Evolutionary conservation across 2,113 vertebrate species (phyloP), one percentile per base, ranked within the genome.

Genomic region (Boleophthalmus pectinirostris): DNA sequence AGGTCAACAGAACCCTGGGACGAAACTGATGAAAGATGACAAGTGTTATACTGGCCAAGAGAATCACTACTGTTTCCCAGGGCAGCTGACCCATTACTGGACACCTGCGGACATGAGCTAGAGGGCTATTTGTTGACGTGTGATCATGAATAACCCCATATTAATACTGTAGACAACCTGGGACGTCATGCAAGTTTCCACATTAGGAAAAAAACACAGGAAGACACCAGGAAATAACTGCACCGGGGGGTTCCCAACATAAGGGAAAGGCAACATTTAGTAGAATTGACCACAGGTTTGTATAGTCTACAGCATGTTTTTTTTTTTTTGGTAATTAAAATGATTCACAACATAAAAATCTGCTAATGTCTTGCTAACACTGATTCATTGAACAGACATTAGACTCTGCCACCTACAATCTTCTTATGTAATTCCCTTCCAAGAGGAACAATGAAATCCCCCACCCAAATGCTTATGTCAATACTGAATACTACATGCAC

Each of bases 161-260:
- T 16, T 20, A 16, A 45, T 24, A 66, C 29, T 9, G 61, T 16
- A 24, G 5, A 61, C 49, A 65, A 74, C 16, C 11, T 33, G 33
- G 73, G 75, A 74, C 33, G 53, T 82, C 74, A 72, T 61, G 66
- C 5, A 70, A 38, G 60, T 81, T 84, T 73, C 80, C 82, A 71
- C 33, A 61, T 66, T 18, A 33, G 64, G 24, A 12, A 5, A 57
- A 43, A 47, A 87, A 82, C 78, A 78, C 79, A 79, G 86, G 78
- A 82, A 84, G 18, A 6, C 25, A 72, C 13, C 82, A 75, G 83
- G 81, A 88, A 81, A 78, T 81, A 60, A 73, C 77, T 68, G 60
- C 5, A 20, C 23, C 8, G 3, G n/a, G 45, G 23, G 66, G 63
- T 46, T 24, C 66, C 23, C 25, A 21, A 61, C 1, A 12, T 29